Evolutionary conservation across 1,140 invertebrate species (phyloP).

Genomic region (Drosophila fuyamai): DNA sequence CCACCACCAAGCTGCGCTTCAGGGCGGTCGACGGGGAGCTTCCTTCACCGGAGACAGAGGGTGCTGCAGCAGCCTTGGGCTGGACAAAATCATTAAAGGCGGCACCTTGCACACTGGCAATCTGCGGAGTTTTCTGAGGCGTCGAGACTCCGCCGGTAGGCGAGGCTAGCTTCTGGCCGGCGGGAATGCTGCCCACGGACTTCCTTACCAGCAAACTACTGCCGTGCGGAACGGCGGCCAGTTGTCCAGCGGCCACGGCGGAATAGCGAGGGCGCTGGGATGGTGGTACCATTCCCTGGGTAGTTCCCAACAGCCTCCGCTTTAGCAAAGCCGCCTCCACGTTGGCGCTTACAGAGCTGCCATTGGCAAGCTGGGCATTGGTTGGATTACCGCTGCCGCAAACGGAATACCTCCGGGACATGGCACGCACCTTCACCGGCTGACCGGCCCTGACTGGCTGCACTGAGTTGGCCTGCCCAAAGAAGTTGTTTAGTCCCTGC

Average conservation of each 20-base stretch:
- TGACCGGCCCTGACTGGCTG: background rate
- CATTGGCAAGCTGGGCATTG: background rate
- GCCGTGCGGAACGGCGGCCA: constrained; percentile 7
- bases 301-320: constrained; percentile 32
- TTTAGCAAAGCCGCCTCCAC: constrained; percentile 37
- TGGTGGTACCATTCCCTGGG: constrained; percentile 11
- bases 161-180: constrained; percentile 27
- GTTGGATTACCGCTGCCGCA: constrained; percentile 37
- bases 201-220: constrained; percentile 40
- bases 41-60: background rate
- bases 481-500: constrained; percentile 28
- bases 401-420: constrained; percentile 57
- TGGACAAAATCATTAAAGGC: constrained; percentile 46
- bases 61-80: constrained; percentile 15
- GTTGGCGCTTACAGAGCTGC: background rate
- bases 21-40: background rate
- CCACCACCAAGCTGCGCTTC: constrained; percentile 57
- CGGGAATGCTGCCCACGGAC: background rate
- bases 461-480: constrained; percentile 2
- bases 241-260: background rate
- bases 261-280: constrained; percentile 55
- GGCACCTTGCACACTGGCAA: constrained; percentile 43
- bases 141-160: constrained; percentile 10
- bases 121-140: constrained; percentile 52
- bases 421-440: constrained; percentile 28